Evolutionary conservation across 2,888 invertebrate species (phyloP).

Genomic region (Papilio demoleus): DNA sequence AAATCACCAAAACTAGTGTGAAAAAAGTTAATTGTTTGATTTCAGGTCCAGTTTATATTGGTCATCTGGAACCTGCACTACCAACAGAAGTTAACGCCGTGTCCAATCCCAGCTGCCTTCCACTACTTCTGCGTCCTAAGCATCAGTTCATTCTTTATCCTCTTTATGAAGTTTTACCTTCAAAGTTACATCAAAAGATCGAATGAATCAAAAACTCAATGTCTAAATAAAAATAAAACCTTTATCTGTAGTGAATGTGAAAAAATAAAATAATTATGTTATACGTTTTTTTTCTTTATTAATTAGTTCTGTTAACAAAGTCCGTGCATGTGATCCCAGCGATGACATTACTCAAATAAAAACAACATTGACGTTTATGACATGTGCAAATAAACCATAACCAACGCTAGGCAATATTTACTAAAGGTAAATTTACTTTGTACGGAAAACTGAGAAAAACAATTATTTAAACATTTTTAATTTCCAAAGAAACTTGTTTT

Average conservation of each 20-base stretch:
- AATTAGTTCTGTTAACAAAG: neutral
- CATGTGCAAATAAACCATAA: neutral
- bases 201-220: neutral
- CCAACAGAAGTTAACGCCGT: constrained; percentile 72
- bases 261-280: constrained; percentile 16
- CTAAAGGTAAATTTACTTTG: neutral
- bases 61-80: constrained; percentile 69
- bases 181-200: constrained; percentile 55
- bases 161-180: constrained; percentile 86
- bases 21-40: constrained; percentile 38
- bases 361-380: neutral
- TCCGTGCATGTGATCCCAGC: neutral
- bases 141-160: constrained; percentile 84
- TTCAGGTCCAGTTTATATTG: constrained; percentile 72
- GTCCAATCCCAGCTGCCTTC: constrained; percentile 77
- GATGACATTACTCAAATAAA: constrained; percentile 6
- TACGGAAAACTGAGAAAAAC: neutral
- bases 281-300: too few species aligned
- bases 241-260: constrained; percentile 2
- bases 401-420: neutral
- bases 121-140: constrained; percentile 82
- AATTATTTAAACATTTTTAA: too few species aligned
- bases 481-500: too few species aligned
- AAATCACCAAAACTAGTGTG: too few species aligned
- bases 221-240: neutral